Evolutionary conservation across 2,888 invertebrate species (phyloP), one percentile per base, ranked within the genome.

Genomic region (Eupelmus urozonus): DNA sequence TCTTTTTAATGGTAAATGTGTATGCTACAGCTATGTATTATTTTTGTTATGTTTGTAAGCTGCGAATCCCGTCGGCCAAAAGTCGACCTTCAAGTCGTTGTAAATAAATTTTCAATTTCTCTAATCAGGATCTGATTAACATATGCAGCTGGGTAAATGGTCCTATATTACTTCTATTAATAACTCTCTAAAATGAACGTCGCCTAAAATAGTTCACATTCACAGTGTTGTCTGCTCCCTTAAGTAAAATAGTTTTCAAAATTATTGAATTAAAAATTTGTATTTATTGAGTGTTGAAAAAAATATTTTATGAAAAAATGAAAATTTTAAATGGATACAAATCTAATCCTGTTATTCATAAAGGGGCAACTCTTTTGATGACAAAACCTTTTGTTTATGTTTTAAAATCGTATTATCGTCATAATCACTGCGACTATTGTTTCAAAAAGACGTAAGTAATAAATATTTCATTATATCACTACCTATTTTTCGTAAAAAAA

Each of bases 31-130:
- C 40, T 59, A 77, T 74, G 60, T 80, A 67, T 71, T 80, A 77
- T 80, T 80, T 78, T 80, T 76, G 78, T 80, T 80, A 77, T 80
- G 73, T 76, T 80, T 80, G 77, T 78, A 76, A 71, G 76, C 72
- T 76, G 71, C 27, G 65, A 40, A 76, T 77, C 57, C 63, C 69
- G 63, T 67, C 40, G 76, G 34, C 40, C 29, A 45, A 53, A 63
- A 40, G 62, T 76, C 63, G 53, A 69, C 18, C 42, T 74, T 65
- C 42, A 55, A 74, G 72, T 74, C 40, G 34, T 70, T 80, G 70
- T 78, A 79, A 79, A 79, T 79, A 80, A 80, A 75, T 80, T 77
- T 71, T 75, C 74, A 74, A 75, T 75, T 75, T 80, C 67, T 60
- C 20, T 66, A 75, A 67, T 75, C 53, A 74, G 74, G 74, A 77